Percentiles rank a stretch among this genome's conserved stretches.
Conservation (phyloP, 2,888 invertebrate genomes). For the Augiades crinisus region DNA sequence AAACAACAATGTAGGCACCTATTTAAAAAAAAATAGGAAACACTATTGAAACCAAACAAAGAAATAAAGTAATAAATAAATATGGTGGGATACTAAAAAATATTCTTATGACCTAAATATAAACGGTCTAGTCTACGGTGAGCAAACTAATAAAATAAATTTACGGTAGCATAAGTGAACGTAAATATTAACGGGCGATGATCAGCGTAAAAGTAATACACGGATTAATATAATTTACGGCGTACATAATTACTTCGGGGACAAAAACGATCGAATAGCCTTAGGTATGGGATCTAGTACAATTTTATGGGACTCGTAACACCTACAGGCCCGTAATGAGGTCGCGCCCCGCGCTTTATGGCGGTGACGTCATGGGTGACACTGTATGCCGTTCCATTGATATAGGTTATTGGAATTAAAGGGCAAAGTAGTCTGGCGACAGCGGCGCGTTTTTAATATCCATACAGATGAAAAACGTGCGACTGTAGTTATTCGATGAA, state of each 20-base stretch:
- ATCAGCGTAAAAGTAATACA: background rate
- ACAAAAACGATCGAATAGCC: slow-evolving; percentile 9
- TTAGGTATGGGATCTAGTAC: slow-evolving; percentile 14
- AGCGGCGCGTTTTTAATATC: no score
- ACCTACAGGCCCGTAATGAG: slow-evolving; percentile 15
- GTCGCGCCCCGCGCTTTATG: slow-evolving; percentile 19
- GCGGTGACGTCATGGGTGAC: slow-evolving; percentile 16
- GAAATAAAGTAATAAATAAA: no score
- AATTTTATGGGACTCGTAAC: slow-evolving; percentile 19
- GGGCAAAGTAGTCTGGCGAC: no score
- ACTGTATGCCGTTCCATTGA: background rate
- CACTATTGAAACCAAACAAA: no score
- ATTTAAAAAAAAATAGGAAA: no score
- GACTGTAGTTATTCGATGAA: no score
- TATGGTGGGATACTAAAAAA: no score
- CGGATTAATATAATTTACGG: slow-evolving; percentile 12
- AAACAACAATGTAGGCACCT: no score
- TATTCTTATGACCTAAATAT: no score
- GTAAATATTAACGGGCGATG: background rate
- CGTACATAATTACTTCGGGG: slow-evolving; percentile 2
- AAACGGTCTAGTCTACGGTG: no score
- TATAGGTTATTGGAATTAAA: background rate
- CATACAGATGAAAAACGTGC: no score
- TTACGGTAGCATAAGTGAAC: background rate
- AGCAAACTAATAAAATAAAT: no score